Conservation (phyloP, 2,888 invertebrate genomes). For the Camponotus fellah region DNA sequence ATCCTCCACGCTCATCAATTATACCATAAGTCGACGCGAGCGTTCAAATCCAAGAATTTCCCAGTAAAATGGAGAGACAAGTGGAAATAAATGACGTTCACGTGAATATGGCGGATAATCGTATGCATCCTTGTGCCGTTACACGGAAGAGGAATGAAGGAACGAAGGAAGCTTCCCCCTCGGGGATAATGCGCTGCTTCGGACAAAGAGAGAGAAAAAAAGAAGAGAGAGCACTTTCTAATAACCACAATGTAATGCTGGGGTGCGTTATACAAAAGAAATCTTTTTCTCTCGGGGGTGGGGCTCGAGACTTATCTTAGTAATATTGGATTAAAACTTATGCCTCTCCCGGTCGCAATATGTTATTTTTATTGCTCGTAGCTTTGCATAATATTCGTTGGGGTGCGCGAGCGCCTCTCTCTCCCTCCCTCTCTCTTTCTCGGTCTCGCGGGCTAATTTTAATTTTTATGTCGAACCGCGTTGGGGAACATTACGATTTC, state of each 20-base stretch:
- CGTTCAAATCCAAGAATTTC: slow-evolving; percentile 41
- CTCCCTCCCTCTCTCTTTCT: neutral
- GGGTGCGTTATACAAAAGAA: slow-evolving; percentile 85
- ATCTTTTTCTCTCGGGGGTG: slow-evolving; percentile 78
- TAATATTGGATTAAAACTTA: slow-evolving; percentile 86
- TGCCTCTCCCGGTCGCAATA: slow-evolving; percentile 85
- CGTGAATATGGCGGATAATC: slow-evolving; percentile 42
- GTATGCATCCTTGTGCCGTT: slow-evolving; percentile 46
- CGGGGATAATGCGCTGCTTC: slow-evolving; percentile 35
- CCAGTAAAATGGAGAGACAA: slow-evolving; percentile 45
- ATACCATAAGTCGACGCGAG: slow-evolving; percentile 1
- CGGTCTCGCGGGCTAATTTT: slow-evolving; percentile 82
- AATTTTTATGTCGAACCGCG: slow-evolving; percentile 82
- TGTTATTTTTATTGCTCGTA: slow-evolving; percentile 86
- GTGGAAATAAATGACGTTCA: slow-evolving; percentile 35
- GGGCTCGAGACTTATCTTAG: slow-evolving; percentile 83
- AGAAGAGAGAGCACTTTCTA: slow-evolving; percentile 82
- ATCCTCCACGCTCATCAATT: slow-evolving; percentile 44
- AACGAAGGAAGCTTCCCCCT: slow-evolving; percentile 61
- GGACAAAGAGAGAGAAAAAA: slow-evolving; percentile 43
- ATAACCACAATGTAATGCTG: slow-evolving; percentile 85
- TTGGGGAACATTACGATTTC: slow-evolving; percentile 81
- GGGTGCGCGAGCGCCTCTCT: slow-evolving; percentile 56
- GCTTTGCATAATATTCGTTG: slow-evolving; percentile 85
- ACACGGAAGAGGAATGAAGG: slow-evolving; percentile 34